Percentiles rank a stretch among this genome's conserved stretches.
These are phyloP conservation scores for Potorous gilbertii DNA, from an alignment of 2,797 vertebrate genomes.

Conservation along the genomic window DNA sequence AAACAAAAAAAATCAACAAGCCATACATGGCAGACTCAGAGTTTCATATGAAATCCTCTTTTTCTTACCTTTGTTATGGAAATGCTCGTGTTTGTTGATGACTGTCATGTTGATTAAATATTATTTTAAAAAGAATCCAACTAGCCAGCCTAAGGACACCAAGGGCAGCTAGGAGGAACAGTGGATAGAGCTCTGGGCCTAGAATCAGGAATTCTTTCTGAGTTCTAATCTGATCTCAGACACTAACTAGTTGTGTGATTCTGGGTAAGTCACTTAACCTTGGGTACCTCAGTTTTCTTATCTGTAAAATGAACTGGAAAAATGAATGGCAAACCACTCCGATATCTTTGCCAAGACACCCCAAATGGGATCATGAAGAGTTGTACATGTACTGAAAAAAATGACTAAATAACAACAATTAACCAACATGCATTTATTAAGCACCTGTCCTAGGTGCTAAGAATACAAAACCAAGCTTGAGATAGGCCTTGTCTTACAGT, in stretches of 20 bases:
- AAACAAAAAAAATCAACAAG: neutral
- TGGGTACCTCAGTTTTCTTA: neutral
- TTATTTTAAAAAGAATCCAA: neutral
- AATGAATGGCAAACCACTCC: neutral
- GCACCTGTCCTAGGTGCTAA: no score
- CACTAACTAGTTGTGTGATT: neutral
- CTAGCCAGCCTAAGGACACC: neutral
- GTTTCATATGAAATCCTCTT: neutral
- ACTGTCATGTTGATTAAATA: neutral
- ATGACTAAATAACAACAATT: neutral
- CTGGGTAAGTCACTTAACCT: neutral
- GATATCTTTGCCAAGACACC: neutral
- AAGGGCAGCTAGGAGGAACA: neutral
- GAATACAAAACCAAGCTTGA: neutral
- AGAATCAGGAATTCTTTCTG: neutral
- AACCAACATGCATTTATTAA: neutral
- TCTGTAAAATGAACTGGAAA: neutral
- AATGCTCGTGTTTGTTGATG: neutral
- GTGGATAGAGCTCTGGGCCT: neutral
- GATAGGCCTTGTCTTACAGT: neutral
- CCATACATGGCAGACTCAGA: neutral
- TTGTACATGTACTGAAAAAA: neutral
- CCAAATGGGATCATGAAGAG: neutral
- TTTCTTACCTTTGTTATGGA: neutral
- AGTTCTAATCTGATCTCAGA: neutral